These are phyloP conservation scores for Cephus pulcher DNA, from an alignment of 2,888 invertebrate genomes.

Conservation along the genomic window DNA sequence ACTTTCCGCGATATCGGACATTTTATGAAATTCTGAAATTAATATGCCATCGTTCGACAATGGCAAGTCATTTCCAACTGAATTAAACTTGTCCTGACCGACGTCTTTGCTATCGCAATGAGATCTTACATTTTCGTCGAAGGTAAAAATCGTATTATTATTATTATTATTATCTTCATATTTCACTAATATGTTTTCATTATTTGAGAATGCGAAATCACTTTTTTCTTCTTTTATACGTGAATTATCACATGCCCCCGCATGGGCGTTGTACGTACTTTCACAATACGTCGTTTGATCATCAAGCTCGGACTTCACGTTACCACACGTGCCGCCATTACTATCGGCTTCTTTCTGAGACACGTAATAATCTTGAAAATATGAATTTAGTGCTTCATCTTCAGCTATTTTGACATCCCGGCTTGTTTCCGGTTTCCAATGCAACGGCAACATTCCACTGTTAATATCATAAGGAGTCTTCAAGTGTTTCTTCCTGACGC, in stretches of 20 bases:
- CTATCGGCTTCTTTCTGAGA: not conserved
- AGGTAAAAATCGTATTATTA: not conserved
- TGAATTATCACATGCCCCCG: not conserved
- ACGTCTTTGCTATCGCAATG: not conserved
- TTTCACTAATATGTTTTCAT: not conserved
- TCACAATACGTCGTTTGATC: not conserved
- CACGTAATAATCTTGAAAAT: not conserved
- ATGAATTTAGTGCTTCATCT: not conserved
- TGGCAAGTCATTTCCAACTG: not conserved
- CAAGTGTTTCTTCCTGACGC: conserved; percentile 39
- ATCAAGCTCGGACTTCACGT: not conserved
- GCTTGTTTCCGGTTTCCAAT: not conserved
- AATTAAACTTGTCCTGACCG: not conserved
- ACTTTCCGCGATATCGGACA: not conserved
- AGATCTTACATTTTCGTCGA: not conserved
- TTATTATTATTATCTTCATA: not conserved
- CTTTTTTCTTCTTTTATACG: not conserved
- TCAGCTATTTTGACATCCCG: not conserved
- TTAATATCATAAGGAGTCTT: not conserved
- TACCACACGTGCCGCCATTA: not conserved
- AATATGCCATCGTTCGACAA: not conserved
- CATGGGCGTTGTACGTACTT: not conserved
- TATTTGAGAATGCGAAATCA: not conserved
- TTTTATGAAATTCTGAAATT: not conserved
- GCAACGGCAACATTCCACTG: not conserved